Evolutionary conservation across 2,113 vertebrate genomes (phyloP), one percentile per base, ranked within the genome.

Genomic region (Catharus bicknelli): DNA sequence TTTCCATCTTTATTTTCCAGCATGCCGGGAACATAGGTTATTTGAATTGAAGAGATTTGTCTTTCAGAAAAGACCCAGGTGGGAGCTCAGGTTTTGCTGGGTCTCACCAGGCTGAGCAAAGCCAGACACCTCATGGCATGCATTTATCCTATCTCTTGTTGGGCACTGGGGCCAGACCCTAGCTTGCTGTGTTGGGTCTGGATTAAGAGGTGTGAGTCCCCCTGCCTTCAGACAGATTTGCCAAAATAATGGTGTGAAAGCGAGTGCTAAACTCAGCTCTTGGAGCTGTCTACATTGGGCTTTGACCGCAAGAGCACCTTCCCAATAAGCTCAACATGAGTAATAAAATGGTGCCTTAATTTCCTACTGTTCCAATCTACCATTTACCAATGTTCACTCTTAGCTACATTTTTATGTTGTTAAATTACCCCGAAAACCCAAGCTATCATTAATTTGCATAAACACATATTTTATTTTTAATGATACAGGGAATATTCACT

Each of bases 11-110:
- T 16, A 5, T 34, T 51, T 73, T 59, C 26, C 45, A 83, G n/a
- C 2, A 7, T 9, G 3, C 1, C 2, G 42, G 40, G 36, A 75
- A 57, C 1, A 2, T 1, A 2, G 20, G 6, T 45, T 51, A 6
- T n/a, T 64, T 81, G 40, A 30, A n/a, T 10, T 14, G 30, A 21
- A 67, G 38, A 72, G 16, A 23, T 73, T 76, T 68, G 16, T 27
- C 57, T 51, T 63, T 62, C 36, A 51, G 34, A 53, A 30, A 4
- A 42, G 34, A 64, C 7, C 5, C 10, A 11, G 22, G 11, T 5
- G 8, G 20, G 70, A 88, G 10, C 27, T 83, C 42, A 10, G 34
- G 29, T 68, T 77, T 61, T 43, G 25, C 25, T 30, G 57, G 5
- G 32, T 54, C 45, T 66, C 43, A 29, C 13, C 16, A 34, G 34